These are phyloP conservation scores for Pocillopora damicornis DNA, from an alignment of 64 coral and sea anemone genomes.

Conservation along the genomic window DNA sequence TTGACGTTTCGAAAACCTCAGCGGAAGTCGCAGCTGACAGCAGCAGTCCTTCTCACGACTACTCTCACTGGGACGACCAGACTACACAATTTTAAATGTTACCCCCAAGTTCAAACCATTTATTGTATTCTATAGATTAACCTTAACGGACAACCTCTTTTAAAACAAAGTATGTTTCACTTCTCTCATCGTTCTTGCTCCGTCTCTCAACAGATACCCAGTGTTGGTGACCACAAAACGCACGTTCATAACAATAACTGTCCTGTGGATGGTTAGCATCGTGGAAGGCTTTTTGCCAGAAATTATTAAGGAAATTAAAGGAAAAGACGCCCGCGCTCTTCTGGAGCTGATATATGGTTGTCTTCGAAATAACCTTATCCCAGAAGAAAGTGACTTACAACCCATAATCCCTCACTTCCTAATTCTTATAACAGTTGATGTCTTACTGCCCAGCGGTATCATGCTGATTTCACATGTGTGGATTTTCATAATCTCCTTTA, in stretches of 20 bases:
- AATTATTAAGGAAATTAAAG: neutral
- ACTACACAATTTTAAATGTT: too few relatives aligned
- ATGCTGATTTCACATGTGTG: conserved; percentile 26
- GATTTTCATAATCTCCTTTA: conserved; percentile 14
- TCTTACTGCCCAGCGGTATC: conserved; percentile 26
- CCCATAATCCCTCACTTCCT: conserved; percentile 3
- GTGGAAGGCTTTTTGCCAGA: neutral
- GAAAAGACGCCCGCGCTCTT: neutral
- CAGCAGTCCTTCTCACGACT: too few relatives aligned
- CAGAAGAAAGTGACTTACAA: neutral
- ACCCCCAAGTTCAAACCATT: too few relatives aligned
- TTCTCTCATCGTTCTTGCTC: neutral
- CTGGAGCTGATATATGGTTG: neutral
- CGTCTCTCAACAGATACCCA: neutral
- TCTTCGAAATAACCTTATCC: conserved; percentile 7
- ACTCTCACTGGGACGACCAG: too few relatives aligned
- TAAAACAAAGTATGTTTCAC: neutral
- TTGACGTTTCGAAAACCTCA: too few relatives aligned
- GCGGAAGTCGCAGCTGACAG: too few relatives aligned
- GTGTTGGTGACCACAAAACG: neutral
- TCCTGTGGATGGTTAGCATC: neutral
- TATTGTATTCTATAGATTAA: too few relatives aligned
- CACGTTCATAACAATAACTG: neutral
- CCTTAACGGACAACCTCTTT: too few relatives aligned
- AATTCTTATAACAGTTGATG: neutral